phyloP scores from a whole-genome alignment of 2,113 vertebrate species.

The Arothron firmamentum region DNA sequence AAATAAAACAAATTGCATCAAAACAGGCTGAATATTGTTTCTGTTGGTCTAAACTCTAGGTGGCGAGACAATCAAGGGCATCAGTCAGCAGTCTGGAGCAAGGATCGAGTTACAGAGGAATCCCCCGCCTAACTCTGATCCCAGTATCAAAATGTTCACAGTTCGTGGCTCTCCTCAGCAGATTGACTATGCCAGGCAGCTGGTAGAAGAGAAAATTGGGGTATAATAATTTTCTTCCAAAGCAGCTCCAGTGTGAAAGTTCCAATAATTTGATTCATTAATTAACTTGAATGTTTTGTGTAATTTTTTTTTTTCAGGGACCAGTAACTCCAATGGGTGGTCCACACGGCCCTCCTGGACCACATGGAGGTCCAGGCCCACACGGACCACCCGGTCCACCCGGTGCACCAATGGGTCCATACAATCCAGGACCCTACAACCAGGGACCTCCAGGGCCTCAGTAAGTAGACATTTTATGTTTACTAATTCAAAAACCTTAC shows the following conservation, averaged over 20 bases:
- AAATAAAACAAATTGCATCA: neutral
- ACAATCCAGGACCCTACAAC: conserved; percentile 95
- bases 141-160: conserved; percentile 96
- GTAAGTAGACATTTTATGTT: conserved; percentile 72
- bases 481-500: neutral
- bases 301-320: conserved; percentile 76
- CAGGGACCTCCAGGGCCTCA: conserved; percentile 96
- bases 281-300: no score
- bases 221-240: conserved; percentile 57
- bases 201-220: conserved; percentile 98
- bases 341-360: conserved; percentile 93
- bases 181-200: conserved; percentile 94
- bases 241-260: neutral
- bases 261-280: neutral
- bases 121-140: conserved; percentile 93
- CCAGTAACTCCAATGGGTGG: conserved; percentile 94
- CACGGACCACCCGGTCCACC: conserved; percentile 90
- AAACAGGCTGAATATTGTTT: no score
- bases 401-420: conserved; percentile 95
- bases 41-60: conserved; percentile 63
- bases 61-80: conserved; percentile 97
- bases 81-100: conserved; percentile 97
- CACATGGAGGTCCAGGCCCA: conserved; percentile 93
- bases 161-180: conserved; percentile 94
- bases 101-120: conserved; percentile 96